Evolutionary conservation across 2,113 vertebrate species (phyloP).

Genomic region (Orthonyx spaldingii): DNA sequence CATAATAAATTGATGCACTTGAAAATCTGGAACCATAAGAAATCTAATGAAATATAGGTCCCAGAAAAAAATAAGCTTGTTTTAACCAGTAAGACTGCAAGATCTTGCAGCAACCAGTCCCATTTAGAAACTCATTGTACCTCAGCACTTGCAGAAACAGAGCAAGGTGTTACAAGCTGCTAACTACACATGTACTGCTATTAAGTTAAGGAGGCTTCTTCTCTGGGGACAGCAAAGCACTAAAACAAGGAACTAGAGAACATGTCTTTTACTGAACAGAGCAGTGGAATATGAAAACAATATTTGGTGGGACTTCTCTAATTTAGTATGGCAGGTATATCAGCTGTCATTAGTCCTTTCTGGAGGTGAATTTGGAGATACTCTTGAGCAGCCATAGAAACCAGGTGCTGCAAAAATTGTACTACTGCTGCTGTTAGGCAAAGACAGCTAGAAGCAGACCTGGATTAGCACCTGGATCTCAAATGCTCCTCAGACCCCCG

Average conservation of each 20-base stretch:
- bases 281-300: neutral
- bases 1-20: neutral
- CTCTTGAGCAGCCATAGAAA: neutral
- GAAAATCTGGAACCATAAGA: neutral
- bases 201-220: neutral
- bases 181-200: neutral
- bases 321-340: neutral
- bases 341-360: neutral
- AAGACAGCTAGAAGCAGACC: neutral
- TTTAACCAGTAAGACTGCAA: neutral
- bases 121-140: neutral
- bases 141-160: neutral
- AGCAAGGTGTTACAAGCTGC: neutral
- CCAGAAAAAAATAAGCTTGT: neutral
- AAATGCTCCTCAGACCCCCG: rapidly evolving
- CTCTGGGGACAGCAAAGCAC: neutral
- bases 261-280: neutral
- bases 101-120: neutral
- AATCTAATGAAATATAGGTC: neutral
- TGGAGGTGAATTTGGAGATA: neutral
- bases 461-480: neutral
- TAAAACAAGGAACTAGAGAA: neutral
- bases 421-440: neutral
- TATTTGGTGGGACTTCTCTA: neutral
- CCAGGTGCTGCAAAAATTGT: neutral